These are phyloP conservation scores for Patella pellucida DNA, from an alignment of 2,888 invertebrate genomes.

Conservation along the genomic window DNA sequence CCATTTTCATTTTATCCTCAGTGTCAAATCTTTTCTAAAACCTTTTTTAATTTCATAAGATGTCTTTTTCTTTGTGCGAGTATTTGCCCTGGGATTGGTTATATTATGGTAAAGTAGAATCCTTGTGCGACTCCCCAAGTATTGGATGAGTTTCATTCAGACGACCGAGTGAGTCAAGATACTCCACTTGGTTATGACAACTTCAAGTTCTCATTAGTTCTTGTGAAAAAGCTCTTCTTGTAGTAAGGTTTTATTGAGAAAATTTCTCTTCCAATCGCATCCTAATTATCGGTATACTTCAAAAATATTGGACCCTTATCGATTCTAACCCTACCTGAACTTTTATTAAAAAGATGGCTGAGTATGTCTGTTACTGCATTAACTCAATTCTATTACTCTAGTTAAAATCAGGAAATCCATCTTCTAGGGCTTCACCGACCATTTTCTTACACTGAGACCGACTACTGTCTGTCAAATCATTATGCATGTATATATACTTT, in stretches of 20 bases:
- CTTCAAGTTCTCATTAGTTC: conserved; percentile 16
- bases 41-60: conserved; percentile 1
- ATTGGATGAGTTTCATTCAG: conserved; percentile 5
- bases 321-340: neutral
- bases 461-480: too few species aligned
- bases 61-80: conserved; percentile 2
- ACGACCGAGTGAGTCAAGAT: conserved; percentile 17
- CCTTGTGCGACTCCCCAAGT: conserved; percentile 6
- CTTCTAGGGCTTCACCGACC: too few species aligned
- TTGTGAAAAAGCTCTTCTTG: conserved; percentile 2
- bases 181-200: conserved; percentile 12
- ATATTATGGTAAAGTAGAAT: conserved; percentile 10
- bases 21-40: conserved; percentile 3
- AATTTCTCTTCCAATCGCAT: conserved; percentile 2
- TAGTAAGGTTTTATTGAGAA: conserved; percentile 13
- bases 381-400: neutral
- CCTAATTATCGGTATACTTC: conserved; percentile 17
- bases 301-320: conserved; percentile 2
- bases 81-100: neutral
- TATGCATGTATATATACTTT: too few species aligned
- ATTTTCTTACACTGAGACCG: too few species aligned
- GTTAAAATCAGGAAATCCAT: conserved; percentile 1
- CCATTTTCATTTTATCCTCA: neutral
- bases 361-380: conserved; percentile 10
- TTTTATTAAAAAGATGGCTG: neutral